phyloP scores from a whole-genome alignment of 2,888 invertebrate genomes.

The Elegia similella region DNA sequence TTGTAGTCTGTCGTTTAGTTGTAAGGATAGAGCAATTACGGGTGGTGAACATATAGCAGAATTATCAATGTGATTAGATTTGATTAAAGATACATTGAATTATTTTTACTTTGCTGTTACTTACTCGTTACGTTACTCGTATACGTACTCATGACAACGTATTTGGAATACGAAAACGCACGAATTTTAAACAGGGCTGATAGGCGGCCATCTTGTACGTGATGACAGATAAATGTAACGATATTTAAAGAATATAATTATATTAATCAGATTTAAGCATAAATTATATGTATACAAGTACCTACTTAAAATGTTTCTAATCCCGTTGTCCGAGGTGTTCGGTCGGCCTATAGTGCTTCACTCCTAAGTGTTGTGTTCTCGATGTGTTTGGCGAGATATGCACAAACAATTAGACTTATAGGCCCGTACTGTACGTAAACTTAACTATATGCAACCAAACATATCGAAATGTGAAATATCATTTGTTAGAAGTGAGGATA shows the following conservation, averaged over 20 bases:
- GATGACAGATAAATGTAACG: not conserved
- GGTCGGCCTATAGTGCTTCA: slow-evolving; percentile 11
- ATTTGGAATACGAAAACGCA: slow-evolving; percentile 8
- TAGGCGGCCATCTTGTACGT: slow-evolving; percentile 1
- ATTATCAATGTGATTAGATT: slow-evolving; percentile 2
- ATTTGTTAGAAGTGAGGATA: not conserved
- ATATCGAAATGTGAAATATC: slow-evolving; percentile 7
- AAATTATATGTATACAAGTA: slow-evolving; percentile 8
- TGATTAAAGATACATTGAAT: not conserved
- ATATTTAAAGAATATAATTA: slow-evolving; percentile 11
- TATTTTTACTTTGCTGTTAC: not conserved
- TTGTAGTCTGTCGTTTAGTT: slow-evolving; percentile 11
- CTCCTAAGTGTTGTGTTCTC: slow-evolving; percentile 5
- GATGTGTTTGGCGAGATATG: slow-evolving; percentile 2
- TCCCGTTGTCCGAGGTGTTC: not conserved
- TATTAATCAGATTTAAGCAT: slow-evolving; percentile 1
- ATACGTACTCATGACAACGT: slow-evolving; percentile 4
- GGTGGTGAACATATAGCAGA: not conserved
- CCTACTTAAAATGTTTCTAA: not conserved
- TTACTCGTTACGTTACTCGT: no score
- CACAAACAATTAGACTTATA: not conserved
- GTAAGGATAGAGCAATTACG: slow-evolving; percentile 10
- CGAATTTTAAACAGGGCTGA: slow-evolving; percentile 15
- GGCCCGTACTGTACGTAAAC: not conserved
- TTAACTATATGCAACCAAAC: not conserved